Conservation (phyloP, 2,797 vertebrate species). For the Adelosebastes latens region DNA sequence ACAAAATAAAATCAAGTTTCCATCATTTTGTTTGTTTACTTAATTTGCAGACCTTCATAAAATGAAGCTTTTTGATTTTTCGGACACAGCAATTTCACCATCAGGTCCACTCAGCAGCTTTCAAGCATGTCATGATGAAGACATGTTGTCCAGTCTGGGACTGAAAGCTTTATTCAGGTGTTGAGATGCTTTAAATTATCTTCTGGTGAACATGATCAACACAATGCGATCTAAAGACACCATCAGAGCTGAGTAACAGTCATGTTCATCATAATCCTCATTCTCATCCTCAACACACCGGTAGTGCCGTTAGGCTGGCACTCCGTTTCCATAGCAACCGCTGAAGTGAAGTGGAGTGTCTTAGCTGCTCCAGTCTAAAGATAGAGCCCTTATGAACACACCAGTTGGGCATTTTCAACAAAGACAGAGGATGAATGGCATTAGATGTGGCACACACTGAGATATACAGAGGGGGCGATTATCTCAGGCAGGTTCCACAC, state of each 20-base stretch:
- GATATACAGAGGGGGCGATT: background rate
- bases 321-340: conserved; percentile 79
- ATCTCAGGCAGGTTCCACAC: background rate
- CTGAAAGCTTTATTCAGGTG: background rate
- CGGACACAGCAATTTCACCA: background rate
- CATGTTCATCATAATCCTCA: conserved; percentile 12
- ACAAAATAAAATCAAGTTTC: background rate
- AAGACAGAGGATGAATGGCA: conserved; percentile 7
- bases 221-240: background rate
- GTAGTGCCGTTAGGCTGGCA: conserved; percentile 50
- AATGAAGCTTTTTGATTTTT: background rate
- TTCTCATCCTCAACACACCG: conserved; percentile 20
- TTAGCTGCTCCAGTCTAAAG: conserved; percentile 73
- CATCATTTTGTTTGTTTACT: background rate
- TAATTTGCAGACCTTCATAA: background rate
- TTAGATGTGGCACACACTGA: background rate
- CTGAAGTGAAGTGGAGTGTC: conserved; percentile 60
- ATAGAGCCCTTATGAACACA: conserved; percentile 68
- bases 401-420: conserved; percentile 35
- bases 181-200: background rate
- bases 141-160: background rate
- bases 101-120: background rate
- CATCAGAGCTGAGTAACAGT: background rate
- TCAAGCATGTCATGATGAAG: background rate
- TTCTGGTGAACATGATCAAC: background rate